phyloP scores from a whole-genome alignment of 2,888 invertebrate species.

The Cotesia congregata region DNA sequence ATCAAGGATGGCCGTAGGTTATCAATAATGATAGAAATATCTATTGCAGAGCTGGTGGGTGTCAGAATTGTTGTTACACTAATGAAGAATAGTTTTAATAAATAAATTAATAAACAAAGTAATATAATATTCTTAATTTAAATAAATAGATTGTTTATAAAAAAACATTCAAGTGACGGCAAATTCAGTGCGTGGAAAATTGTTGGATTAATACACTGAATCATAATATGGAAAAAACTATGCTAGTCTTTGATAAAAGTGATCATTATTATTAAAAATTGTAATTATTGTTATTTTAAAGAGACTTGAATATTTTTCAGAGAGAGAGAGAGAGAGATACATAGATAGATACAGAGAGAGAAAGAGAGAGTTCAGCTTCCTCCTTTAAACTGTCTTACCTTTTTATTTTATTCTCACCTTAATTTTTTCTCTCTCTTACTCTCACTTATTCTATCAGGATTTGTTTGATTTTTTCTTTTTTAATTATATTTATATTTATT shows the following conservation, averaged over 20 bases:
- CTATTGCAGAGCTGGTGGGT: conserved; percentile 42
- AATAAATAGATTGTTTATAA: neutral
- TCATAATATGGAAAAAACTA: no score
- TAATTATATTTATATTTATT: neutral
- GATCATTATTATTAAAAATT: no score
- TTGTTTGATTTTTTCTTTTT: neutral
- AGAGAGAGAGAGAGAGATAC: neutral
- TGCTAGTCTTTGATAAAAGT: no score
- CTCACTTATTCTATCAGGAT: neutral
- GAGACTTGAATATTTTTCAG: neutral
- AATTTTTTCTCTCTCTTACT: conserved; percentile 5
- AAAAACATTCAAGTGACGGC: conserved; percentile 15
- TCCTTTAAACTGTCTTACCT: conserved; percentile 4
- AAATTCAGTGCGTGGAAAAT: conserved; percentile 10
- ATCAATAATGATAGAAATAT: neutral
- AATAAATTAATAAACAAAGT: conserved; percentile 18
- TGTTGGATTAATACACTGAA: no score
- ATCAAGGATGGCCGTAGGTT: conserved; percentile 67
- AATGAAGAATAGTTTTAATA: conserved; percentile 33
- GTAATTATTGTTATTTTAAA: neutral
- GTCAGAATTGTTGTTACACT: conserved; percentile 50
- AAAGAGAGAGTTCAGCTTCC: conserved; percentile 6
- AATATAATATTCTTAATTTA: neutral
- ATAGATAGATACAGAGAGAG: neutral
- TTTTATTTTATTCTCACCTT: neutral